Evolutionary conservation across 2,797 vertebrate species (phyloP), one percentile per base, ranked within the genome.

Genomic region (Parambassis ranga): DNA sequence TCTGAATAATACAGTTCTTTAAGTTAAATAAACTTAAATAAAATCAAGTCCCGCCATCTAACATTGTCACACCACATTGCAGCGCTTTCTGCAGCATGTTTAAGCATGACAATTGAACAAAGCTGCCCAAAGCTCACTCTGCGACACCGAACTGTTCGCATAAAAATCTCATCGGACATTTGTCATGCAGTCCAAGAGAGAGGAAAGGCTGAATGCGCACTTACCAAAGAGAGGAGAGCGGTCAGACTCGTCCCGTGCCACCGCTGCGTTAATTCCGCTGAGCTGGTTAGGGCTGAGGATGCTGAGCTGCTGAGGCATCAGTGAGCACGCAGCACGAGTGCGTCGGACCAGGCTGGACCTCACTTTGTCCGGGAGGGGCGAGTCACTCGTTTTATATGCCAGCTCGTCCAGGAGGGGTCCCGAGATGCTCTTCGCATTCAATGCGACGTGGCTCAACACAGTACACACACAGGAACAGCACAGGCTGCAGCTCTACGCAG

Each of bases 241-340:
- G 37, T 59, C 36, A 13, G 60, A 52, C 57, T 15, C 10, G 79
- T 79, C 72, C 60, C 50, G 74, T 46, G 48, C 32, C 50, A 48
- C 32, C 50, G 22, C 65, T 10, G 70, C 13, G 78, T 71, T 59
- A 81, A 59, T 76, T 82, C 79, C 77, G 73, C 81, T 81, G 85
- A 84, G 83, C 61, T 67, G 73, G 47, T 65, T 75, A 66, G 74
- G 70, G 32, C 63, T 75, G 85, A 85, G 83, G 90, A 91, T 90
- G 89, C 89, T 87, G 85, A 69, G 73, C 31, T 73, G 83, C 79
- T 78, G 82, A 71, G 88, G 87, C 86, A 89, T 92, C 89, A 91
- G 90, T 90, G 84, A 76, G 90, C n/a, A 82, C 76, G 67, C 78
- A 53, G 77, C 71, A 68, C 32, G 70, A 68, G 66, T 76, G 83